These are phyloP conservation scores for Nanorana parkeri DNA, from an alignment of 2,113 vertebrate species.

Conservation along the genomic window DNA sequence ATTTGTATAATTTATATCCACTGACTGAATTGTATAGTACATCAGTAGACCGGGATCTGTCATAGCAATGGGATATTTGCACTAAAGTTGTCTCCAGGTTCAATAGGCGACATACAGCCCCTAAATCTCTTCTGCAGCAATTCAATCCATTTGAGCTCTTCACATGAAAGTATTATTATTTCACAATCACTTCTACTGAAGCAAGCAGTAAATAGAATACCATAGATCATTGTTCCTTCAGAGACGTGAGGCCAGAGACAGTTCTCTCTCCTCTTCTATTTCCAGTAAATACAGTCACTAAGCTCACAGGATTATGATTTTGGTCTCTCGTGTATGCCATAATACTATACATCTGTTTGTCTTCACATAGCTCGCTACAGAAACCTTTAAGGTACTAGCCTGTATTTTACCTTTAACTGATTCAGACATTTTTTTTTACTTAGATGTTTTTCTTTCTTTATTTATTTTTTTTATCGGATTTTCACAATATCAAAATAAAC, in stretches of 20 bases:
- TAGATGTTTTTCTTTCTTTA: too few species aligned
- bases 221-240: constrained; percentile 16
- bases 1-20: constrained; percentile 36
- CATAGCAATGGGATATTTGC: constrained; percentile 15
- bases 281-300: not conserved
- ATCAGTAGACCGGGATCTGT: constrained; percentile 26
- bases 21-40: constrained; percentile 20
- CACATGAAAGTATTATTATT: constrained; percentile 43
- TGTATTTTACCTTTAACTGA: too few species aligned
- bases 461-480: too few species aligned
- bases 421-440: too few species aligned
- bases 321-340: not conserved
- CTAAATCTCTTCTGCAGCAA: constrained; percentile 32
- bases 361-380: too few species aligned
- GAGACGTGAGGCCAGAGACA: not conserved
- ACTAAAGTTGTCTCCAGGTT: constrained; percentile 7
- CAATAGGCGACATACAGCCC: constrained; percentile 7
- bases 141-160: constrained; percentile 31
- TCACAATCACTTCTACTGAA: constrained; percentile 25
- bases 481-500: too few species aligned
- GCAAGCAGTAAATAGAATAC: constrained; percentile 26
- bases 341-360: too few species aligned
- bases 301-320: not conserved
- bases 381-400: too few species aligned
- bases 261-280: constrained; percentile 3